Conservation (phyloP, 2,888 invertebrate genomes). For the Hydropsyche betteni region DNA sequence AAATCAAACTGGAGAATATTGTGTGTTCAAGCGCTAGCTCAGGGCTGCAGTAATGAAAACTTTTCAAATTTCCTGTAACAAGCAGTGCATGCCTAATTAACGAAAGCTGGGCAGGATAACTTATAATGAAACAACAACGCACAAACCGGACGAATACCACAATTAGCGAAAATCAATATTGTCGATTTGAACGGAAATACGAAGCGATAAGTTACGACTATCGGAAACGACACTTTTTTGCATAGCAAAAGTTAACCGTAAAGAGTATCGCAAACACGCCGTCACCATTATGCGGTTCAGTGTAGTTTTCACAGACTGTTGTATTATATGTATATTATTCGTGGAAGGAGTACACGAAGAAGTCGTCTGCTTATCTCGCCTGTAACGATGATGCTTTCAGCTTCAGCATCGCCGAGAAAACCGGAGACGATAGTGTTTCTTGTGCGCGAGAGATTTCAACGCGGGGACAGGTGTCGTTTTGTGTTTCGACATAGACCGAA, state of each 20-base stretch:
- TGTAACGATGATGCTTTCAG: slow-evolving; percentile 36
- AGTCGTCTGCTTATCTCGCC: slow-evolving; percentile 35
- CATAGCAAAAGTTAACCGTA: too few relatives aligned
- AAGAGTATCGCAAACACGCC: background rate
- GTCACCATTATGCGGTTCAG: slow-evolving; percentile 10
- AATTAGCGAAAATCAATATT: too few relatives aligned
- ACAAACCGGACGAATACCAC: too few relatives aligned
- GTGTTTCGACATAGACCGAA: background rate
- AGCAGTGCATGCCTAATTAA: slow-evolving; percentile 3
- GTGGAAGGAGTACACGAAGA: slow-evolving; percentile 10
- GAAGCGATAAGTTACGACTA: too few relatives aligned
- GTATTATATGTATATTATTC: slow-evolving; percentile 32
- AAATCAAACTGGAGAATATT: slow-evolving; percentile 15
- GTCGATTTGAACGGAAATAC: too few relatives aligned
- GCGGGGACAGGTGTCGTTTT: slow-evolving; percentile 26
- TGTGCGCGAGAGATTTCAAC: slow-evolving; percentile 11
- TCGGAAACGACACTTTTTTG: too few relatives aligned
- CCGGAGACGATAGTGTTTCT: slow-evolving; percentile 25
- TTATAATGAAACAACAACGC: too few relatives aligned
- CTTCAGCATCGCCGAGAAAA: slow-evolving; percentile 6
- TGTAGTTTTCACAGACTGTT: slow-evolving; percentile 18
- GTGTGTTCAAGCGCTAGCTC: background rate
- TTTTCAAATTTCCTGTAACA: slow-evolving; percentile 16
- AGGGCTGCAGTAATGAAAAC: slow-evolving; percentile 16
- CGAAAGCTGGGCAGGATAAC: background rate